Conservation (phyloP, 1,140 invertebrate genomes). For the Colletes latitarsis region DNA sequence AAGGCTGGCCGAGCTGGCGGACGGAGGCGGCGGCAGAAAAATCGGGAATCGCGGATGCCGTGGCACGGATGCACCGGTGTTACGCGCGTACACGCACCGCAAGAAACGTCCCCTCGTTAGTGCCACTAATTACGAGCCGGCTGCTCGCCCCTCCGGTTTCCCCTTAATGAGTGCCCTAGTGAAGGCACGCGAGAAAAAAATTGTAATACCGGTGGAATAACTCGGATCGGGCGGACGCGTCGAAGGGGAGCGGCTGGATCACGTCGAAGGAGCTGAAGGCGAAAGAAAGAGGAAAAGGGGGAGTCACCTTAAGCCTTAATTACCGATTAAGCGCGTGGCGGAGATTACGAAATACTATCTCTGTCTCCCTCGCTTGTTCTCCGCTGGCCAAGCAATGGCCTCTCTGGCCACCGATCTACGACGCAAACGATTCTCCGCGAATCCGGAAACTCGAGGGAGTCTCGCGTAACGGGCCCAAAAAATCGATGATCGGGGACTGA, state of each 20-base stretch:
- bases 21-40: conserved; percentile 3
- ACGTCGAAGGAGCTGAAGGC: background rate
- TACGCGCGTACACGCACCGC: conserved; percentile 57
- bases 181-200: conserved; percentile 56
- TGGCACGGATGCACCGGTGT: conserved; percentile 44
- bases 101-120: conserved; percentile 76
- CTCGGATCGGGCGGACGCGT: conserved; percentile 4
- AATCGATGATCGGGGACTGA: too few species aligned
- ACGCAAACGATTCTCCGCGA: background rate
- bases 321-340: conserved; percentile 57
- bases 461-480: too few species aligned
- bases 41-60: conserved; percentile 34
- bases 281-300: background rate
- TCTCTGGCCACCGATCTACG: conserved; percentile 16
- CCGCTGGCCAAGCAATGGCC: conserved; percentile 24
- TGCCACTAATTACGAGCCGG: conserved; percentile 73
- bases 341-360: conserved; percentile 51
- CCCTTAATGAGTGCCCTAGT: conserved; percentile 61
- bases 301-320: conserved; percentile 55
- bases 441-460: too few species aligned
- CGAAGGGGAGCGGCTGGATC: background rate
- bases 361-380: background rate
- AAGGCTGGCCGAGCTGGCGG: background rate
- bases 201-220: conserved; percentile 52
- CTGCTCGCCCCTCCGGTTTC: conserved; percentile 33